Evolutionary conservation across 2,797 vertebrate genomes (phyloP), one percentile per base, ranked within the genome.

Genomic region (Agapornis canus): DNA sequence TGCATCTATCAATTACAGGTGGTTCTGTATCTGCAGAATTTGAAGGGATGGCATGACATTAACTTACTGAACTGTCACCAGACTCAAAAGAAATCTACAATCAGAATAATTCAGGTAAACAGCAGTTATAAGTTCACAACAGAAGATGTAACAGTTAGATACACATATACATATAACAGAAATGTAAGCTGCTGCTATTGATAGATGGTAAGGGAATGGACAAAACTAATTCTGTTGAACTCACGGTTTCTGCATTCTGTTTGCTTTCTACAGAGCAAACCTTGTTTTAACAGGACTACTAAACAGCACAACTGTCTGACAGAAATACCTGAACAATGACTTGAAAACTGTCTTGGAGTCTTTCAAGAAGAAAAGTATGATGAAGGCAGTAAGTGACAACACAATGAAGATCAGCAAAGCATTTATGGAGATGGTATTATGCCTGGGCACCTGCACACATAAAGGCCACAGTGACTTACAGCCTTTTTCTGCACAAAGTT

Each of bases 1-100:
- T 98, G 98, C 99, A 99, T 96, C 98, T 98, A 97, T 99, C 99
- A 97, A 99, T 99, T 95, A 99, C 98, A 2, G 99, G 99, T 22
- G 99, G 98, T 94, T 99, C 99, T 45, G 94, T 97, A 98, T 99
- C 99, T 99, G 90, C 76, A 97, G 87, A 96, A 93, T 82, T 88
- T 42, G 82, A 96, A 96, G 49, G n/a, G 22, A 95, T 60, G 69
- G 51, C 43, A 81, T 43, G 37, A 95, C 45, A 81, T 85, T 88
- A 94, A 23, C 45, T 86, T 60, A 82, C 35, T 64, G 49, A 85
- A 63, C 22, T 68, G 15, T 11, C 7, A 2, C 25, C 40, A 79
- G 42, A 82, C 8, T 54, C 49, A 86, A 35, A 51, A 18, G 21
- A 72, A 47, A 85, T 72, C 32, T 71, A 51, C 10, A 37, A 59